Base-by-base conservation (phyloP, 2,888 invertebrate species). In the Agrochola lota region DNA sequence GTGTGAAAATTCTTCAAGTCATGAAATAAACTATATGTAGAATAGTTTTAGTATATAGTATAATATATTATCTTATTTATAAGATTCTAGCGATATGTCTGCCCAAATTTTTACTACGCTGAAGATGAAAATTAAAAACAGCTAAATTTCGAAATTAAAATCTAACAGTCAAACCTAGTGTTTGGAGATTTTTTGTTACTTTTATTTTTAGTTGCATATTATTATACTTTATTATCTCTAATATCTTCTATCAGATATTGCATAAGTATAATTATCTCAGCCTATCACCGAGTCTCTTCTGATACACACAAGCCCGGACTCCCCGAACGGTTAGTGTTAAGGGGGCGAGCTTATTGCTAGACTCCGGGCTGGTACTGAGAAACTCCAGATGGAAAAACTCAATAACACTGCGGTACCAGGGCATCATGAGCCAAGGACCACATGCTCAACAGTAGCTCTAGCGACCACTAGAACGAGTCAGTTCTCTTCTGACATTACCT, bases 51-150 rank as follows among this genome's bases (percentile, higher is more conserved):
- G 88, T 91, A 90, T 92, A 90, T 88, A 89, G 88, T 89, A 69
- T 92, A 91, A 93, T 95, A 78, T 78, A 80, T 57, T 81, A 94
- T 94, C 95, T 95, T 95, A 94, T 91, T 92, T 81, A 94, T 95
- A 93, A 85, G 82, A 87, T 89, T 93, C 96, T 96, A 96, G 95
- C 96, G 96, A 96, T 96, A 96, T 96, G 96, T 96, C 92, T 96
- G 95, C 94, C 94, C 94, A 94, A 93, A 94, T 94, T 95, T 92
- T 91, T 91, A 68, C 95, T 96, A 96, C 93, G 95, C 95, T 91
- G 89, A 91, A 94, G 92, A 91, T 90, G 84, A 90, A 94, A 92
- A 69, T 64, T 62, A 88, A 74, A 81, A 80, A 86, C 87, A 88
- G 95, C 94, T 94, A 94, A 95, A 91, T 90, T 90, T 83, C 85